These are phyloP conservation scores for Littorina saxatilis DNA, from an alignment of 1,140 invertebrate species.

Conservation along the genomic window DNA sequence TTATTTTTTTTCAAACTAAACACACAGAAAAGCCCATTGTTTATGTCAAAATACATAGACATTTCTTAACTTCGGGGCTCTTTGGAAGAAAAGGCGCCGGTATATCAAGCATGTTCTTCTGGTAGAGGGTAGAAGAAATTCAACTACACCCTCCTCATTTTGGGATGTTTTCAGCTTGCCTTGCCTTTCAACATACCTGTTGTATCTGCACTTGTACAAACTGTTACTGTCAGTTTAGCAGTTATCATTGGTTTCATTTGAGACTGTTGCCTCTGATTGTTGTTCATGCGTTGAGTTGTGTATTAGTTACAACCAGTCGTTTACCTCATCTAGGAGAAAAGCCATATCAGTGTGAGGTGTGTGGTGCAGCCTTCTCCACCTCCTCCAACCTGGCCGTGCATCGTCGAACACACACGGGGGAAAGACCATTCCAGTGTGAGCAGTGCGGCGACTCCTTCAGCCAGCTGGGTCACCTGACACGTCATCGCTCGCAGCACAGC, in stretches of 20 bases:
- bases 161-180: too few species aligned
- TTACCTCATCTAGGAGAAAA: slow-evolving; percentile 94
- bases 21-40: not conserved
- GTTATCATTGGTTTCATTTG: not conserved
- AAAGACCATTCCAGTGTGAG: slow-evolving; percentile 44
- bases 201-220: too few species aligned
- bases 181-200: too few species aligned
- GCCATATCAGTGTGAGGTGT: slow-evolving; percentile 90
- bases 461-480: slow-evolving; percentile 79
- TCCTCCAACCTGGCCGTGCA: slow-evolving; percentile 56
- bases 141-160: too few species aligned
- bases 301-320: too few species aligned
- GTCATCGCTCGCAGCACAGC: slow-evolving; percentile 20
- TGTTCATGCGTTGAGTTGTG: too few species aligned
- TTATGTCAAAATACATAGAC: not conserved
- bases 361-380: slow-evolving; percentile 85
- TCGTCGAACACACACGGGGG: slow-evolving; percentile 43
- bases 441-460: slow-evolving; percentile 80
- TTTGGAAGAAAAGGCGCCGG: not conserved
- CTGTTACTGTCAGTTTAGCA: too few species aligned
- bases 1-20: not conserved
- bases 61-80: not conserved
- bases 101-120: too few species aligned
- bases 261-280: too few species aligned
- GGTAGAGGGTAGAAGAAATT: too few species aligned